phyloP scores from a whole-genome alignment of 2,888 invertebrate genomes.

The Drosophila vallismaia region DNA sequence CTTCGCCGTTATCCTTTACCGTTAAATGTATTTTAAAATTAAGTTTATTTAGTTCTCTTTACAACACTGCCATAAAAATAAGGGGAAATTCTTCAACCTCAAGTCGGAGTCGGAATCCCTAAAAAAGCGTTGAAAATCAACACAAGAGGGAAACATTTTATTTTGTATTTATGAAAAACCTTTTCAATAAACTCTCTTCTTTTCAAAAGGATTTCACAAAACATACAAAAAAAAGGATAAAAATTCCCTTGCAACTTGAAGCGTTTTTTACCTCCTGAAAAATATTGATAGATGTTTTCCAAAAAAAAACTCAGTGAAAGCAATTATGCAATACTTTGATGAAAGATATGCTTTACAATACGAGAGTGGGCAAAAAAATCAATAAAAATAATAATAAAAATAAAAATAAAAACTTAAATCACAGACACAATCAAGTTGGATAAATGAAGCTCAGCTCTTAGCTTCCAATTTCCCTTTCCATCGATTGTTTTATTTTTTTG shows the following conservation, averaged over 20 bases:
- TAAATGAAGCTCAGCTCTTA: constrained; percentile 41
- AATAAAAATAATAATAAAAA: neutral
- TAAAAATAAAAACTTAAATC: constrained; percentile 53
- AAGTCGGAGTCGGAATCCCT: too few species aligned
- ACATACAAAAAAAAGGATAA: neutral
- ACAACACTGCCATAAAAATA: constrained; percentile 7
- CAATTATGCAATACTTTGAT: constrained; percentile 34
- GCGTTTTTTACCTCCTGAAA: too few species aligned
- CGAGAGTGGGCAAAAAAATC: neutral
- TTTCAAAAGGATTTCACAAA: constrained; percentile 10
- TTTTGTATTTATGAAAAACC: too few species aligned
- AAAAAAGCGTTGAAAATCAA: too few species aligned
- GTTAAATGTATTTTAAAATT: constrained; percentile 78
- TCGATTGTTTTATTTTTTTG: neutral
- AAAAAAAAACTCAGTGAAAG: constrained; percentile 9
- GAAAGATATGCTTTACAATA: constrained; percentile 5
- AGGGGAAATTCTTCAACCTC: too few species aligned
- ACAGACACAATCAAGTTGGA: constrained; percentile 71
- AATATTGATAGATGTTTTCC: constrained; percentile 21
- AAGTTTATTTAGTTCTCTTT: constrained; percentile 65
- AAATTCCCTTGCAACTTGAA: too few species aligned
- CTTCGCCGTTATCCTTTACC: constrained; percentile 35
- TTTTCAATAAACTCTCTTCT: too few species aligned
- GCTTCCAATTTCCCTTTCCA: neutral
- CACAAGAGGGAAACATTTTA: too few species aligned